Conservation (phyloP, 2,797 vertebrate genomes). For the Lithobates sylvaticus region DNA sequence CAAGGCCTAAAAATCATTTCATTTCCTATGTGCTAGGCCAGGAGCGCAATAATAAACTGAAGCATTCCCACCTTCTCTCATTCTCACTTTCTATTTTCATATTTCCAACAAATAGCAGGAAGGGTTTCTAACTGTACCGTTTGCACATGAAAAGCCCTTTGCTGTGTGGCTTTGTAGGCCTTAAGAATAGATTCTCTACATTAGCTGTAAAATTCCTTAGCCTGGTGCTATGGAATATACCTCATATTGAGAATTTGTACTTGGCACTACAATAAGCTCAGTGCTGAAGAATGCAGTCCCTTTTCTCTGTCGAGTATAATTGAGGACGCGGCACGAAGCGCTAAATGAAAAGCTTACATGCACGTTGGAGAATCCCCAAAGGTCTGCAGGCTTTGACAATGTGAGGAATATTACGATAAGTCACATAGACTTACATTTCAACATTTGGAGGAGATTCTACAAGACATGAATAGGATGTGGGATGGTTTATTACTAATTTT, state of each 20-base stretch:
- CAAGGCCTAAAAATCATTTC: not conserved
- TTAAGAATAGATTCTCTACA: constrained; percentile 50
- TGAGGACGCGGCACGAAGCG: constrained; percentile 46
- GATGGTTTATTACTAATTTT: constrained; percentile 57
- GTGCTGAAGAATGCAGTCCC: constrained; percentile 35
- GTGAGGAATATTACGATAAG: constrained; percentile 50
- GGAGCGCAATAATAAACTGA: constrained; percentile 59
- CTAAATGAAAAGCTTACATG: constrained; percentile 58
- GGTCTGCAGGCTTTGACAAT: constrained; percentile 45
- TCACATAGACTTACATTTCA: constrained; percentile 39
- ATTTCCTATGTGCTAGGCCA: constrained; percentile 30
- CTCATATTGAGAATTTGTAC: constrained; percentile 53
- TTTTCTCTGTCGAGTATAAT: constrained; percentile 51
- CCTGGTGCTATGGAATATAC: constrained; percentile 36
- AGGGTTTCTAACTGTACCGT: constrained; percentile 19
- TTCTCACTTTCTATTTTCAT: constrained; percentile 39
- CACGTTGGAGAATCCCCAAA: constrained; percentile 42
- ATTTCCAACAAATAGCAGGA: constrained; percentile 17
- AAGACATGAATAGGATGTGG: constrained; percentile 37
- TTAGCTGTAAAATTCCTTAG: constrained; percentile 41
- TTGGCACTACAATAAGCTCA: constrained; percentile 43
- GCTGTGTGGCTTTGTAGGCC: constrained; percentile 49
- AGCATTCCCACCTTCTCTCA: constrained; percentile 32
- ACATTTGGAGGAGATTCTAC: constrained; percentile 27
- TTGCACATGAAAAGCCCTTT: constrained; percentile 44